phyloP scores from a whole-genome alignment of 2,888 invertebrate species.

The Troides helena region DNA sequence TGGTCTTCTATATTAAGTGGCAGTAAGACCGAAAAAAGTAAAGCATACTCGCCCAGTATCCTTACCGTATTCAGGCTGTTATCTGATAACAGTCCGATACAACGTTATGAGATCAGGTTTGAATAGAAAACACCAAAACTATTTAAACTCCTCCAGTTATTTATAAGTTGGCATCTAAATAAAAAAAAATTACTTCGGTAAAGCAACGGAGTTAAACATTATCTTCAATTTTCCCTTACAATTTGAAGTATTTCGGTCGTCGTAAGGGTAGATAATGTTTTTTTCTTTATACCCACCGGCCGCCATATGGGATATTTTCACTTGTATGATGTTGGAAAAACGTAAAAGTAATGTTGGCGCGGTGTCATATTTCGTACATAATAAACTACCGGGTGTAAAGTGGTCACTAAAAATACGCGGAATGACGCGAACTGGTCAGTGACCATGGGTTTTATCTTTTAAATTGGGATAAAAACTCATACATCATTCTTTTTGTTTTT shows the following conservation, averaged over 20 bases:
- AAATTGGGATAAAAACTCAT: not conserved
- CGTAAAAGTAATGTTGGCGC: conserved; percentile 12
- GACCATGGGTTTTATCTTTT: not conserved
- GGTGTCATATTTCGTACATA: conserved; percentile 40
- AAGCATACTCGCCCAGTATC: too few relatives aligned
- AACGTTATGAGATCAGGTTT: too few relatives aligned
- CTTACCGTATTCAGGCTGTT: too few relatives aligned
- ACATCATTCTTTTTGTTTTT: not conserved
- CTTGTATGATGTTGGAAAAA: conserved; percentile 16
- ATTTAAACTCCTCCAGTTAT: too few relatives aligned
- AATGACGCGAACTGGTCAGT: conserved; percentile 31
- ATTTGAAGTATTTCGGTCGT: conserved; percentile 3
- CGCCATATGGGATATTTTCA: conserved; percentile 22
- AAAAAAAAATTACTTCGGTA: too few relatives aligned
- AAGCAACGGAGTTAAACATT: not conserved
- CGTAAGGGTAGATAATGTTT: conserved; percentile 9
- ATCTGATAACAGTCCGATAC: too few relatives aligned
- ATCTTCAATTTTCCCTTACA: not conserved
- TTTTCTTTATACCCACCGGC: conserved; percentile 6
- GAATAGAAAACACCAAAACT: too few relatives aligned
- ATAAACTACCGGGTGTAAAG: conserved; percentile 41
- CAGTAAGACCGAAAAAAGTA: too few relatives aligned
- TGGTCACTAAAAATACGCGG: conserved; percentile 44
- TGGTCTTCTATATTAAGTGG: too few relatives aligned
- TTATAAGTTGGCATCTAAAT: too few relatives aligned